Evolutionary conservation across 2,113 vertebrate species (phyloP).

Genomic region (Acanthisitta chloris): DNA sequence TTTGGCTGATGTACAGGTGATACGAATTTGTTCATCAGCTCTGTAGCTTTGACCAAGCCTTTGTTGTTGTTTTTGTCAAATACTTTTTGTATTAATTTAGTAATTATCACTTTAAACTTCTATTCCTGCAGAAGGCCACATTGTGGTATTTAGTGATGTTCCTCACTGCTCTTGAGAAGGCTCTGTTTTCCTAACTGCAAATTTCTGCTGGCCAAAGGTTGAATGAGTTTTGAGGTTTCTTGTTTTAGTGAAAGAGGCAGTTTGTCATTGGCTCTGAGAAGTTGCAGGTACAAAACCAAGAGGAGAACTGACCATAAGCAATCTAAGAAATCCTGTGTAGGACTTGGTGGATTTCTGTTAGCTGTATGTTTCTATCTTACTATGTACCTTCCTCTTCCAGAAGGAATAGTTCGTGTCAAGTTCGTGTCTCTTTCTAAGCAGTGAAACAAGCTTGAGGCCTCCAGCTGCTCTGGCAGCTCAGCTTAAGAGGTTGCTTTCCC

Average conservation of each 20-base stretch:
- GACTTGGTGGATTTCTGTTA: not conserved
- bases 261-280: not conserved
- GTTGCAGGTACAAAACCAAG: not conserved
- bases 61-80: not conserved
- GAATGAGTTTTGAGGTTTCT: not conserved
- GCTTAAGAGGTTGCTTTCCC: slow-evolving; percentile 30
- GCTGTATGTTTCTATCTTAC: not conserved
- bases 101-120: not conserved
- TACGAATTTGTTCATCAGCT: not conserved
- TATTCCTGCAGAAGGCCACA: not conserved
- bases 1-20: not conserved
- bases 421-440: not conserved
- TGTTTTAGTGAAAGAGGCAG: not conserved
- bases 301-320: not conserved
- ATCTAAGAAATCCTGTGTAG: accelerated
- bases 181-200: not conserved
- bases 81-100: not conserved
- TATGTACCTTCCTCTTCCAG: not conserved
- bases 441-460: not conserved
- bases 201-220: not conserved
- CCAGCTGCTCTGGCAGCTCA: slow-evolving; percentile 54
- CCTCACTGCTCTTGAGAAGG: not conserved
- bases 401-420: not conserved
- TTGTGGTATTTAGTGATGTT: not conserved
- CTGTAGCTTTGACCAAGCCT: not conserved